phyloP scores from a whole-genome alignment of 2,888 invertebrate species.

The Caenorhabditis auriculariae region DNA sequence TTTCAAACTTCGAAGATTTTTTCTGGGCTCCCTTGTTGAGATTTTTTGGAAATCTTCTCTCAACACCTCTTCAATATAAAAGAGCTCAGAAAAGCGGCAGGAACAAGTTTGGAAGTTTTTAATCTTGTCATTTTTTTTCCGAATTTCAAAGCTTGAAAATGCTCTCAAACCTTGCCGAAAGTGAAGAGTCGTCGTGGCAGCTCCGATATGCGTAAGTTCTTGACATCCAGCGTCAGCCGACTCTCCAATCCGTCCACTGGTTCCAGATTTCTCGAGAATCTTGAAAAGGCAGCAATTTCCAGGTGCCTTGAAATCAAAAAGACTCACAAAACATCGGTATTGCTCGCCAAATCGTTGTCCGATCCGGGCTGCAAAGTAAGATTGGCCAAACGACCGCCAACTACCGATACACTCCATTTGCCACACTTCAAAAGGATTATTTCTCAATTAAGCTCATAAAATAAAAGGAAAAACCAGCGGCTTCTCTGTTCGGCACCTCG shows the following conservation, averaged over 20 bases:
- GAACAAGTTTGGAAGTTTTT: no score
- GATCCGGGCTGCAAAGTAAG: slow-evolving; percentile 32
- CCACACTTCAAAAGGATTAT: slow-evolving; percentile 12
- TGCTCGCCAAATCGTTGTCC: slow-evolving; percentile 26
- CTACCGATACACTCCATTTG: slow-evolving; percentile 39
- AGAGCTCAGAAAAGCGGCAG: no score
- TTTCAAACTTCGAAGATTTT: no score
- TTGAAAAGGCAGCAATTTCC: slow-evolving; percentile 1
- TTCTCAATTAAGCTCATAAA: background rate
- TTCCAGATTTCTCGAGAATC: slow-evolving; percentile 25
- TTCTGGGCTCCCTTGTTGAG: no score
- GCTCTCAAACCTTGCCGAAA: slow-evolving; percentile 24
- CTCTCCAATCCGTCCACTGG: slow-evolving; percentile 32
- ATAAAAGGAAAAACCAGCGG: slow-evolving; percentile 9
- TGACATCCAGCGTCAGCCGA: slow-evolving; percentile 42
- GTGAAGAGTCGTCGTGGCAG: slow-evolving; percentile 29
- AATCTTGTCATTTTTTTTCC: no score
- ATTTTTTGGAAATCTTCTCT: no score
- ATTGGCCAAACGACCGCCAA: slow-evolving; percentile 28
- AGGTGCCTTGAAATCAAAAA: background rate
- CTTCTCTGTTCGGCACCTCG: slow-evolving; percentile 35
- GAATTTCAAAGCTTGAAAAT: background rate
- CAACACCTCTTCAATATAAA: no score
- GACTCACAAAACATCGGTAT: slow-evolving; percentile 37
- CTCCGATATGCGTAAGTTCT: slow-evolving; percentile 34